These are phyloP conservation scores for Clavelina lepadiformis DNA, from an alignment of 23 tunicate species.

Conservation along the genomic window DNA sequence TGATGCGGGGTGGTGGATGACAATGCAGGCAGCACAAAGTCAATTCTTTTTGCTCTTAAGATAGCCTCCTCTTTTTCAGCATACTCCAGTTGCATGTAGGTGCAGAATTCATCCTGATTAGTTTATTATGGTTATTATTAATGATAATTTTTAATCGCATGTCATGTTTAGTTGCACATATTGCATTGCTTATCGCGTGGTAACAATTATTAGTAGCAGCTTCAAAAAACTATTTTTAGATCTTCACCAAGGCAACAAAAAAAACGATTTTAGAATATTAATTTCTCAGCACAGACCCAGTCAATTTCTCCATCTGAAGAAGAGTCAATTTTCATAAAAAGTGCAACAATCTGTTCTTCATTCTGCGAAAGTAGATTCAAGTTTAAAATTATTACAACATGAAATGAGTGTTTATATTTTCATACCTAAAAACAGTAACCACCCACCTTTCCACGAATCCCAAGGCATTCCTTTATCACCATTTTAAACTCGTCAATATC, in stretches of 20 bases:
- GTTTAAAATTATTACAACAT: background rate
- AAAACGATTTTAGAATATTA: background rate
- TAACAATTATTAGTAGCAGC: no score
- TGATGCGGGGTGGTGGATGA: constrained; percentile 59
- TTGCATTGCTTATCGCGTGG: no score
- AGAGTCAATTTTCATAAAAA: constrained; percentile 97
- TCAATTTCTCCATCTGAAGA: constrained; percentile 97
- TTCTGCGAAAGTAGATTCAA: constrained; percentile 17
- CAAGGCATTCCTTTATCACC: constrained; percentile 66
- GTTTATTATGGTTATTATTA: no score
- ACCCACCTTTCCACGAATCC: constrained; percentile 57
- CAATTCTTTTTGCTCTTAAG: constrained; percentile 41
- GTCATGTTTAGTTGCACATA: no score
- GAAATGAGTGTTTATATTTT: background rate
- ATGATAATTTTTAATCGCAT: no score
- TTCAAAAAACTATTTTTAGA: no score
- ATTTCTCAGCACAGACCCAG: constrained; percentile 35
- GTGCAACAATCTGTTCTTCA: constrained; percentile 85
- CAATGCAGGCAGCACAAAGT: constrained; percentile 63
- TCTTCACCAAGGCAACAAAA: background rate
- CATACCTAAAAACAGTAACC: background rate
- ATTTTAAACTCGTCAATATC: constrained; percentile 84
- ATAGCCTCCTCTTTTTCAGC: constrained; percentile 92
- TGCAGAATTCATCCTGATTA: constrained; percentile 88
- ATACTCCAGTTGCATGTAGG: constrained; percentile 98